Percentiles rank a stretch among this genome's conserved stretches.
Conservation (phyloP, 2,113 vertebrate species). For the Callithrix jacchus region DNA sequence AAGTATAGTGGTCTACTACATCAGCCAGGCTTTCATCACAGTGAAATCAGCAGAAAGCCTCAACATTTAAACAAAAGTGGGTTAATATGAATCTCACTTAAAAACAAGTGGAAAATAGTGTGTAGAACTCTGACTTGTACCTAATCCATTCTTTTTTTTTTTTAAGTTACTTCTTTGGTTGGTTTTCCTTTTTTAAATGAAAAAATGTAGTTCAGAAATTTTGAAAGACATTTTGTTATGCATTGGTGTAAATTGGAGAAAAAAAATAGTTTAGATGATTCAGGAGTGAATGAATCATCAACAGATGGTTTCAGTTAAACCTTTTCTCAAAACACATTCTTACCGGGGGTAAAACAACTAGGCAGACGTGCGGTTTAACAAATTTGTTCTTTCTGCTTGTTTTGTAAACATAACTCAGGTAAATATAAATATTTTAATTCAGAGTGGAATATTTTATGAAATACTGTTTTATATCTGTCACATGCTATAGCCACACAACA, state of each 20-base stretch:
- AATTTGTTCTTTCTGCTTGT: not conserved
- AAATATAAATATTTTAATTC: not conserved
- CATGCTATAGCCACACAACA: not conserved
- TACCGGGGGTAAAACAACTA: not conserved
- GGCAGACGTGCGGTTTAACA: not conserved
- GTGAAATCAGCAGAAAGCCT: not conserved
- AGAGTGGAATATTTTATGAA: not conserved
- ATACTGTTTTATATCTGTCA: not conserved
- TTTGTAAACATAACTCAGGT: not conserved
- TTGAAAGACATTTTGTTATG: not conserved
- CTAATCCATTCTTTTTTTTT: not conserved
- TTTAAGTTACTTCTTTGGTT: not conserved
- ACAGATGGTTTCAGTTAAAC: conserved; percentile 62
- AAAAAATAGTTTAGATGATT: not conserved
- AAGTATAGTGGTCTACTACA: not conserved
- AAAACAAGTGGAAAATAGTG: not conserved
- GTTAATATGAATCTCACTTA: not conserved
- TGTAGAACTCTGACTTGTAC: not conserved
- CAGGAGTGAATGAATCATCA: conserved; percentile 40
- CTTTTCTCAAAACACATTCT: conserved; percentile 39
- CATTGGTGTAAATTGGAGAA: not conserved
- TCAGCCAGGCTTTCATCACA: too few species aligned
- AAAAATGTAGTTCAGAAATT: not conserved
- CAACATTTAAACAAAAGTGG: not conserved
- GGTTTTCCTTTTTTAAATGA: not conserved